Conservation (phyloP, 2,888 invertebrate genomes). For the Myopa testacea region DNA sequence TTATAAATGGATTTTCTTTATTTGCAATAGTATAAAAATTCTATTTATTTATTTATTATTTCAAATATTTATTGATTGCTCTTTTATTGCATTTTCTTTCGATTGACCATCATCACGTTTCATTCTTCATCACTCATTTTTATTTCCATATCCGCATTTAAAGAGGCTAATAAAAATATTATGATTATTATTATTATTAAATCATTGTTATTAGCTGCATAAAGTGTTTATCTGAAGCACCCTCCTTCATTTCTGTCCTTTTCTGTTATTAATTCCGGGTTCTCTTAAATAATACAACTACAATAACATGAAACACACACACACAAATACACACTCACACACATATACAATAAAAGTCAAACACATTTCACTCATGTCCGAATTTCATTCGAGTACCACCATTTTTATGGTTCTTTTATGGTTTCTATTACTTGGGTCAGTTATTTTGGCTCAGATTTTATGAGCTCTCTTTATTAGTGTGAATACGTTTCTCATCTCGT, state of each 20-base stretch:
- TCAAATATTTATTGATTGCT: too few species aligned
- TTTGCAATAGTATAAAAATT: too few species aligned
- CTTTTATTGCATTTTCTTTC: too few species aligned
- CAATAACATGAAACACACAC: not conserved
- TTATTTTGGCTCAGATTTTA: not conserved
- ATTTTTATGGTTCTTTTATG: not conserved
- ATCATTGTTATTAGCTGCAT: not conserved
- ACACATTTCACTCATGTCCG: not conserved
- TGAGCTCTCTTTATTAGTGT: not conserved
- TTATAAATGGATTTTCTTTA: not conserved
- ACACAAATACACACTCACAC: conserved; percentile 2
- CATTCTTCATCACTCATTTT: too few species aligned
- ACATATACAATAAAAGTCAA: not conserved
- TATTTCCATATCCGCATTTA: too few species aligned
- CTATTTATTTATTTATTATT: too few species aligned
- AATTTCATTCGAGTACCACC: too few species aligned
- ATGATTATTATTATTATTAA: not conserved
- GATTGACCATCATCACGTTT: too few species aligned
- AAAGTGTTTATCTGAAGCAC: not conserved
- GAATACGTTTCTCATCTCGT: too few species aligned
- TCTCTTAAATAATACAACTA: not conserved
- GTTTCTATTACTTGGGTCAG: not conserved
- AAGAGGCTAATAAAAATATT: not conserved
- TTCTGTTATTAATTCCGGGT: too few species aligned
- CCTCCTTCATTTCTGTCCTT: too few species aligned